These are phyloP conservation scores for Unio pictorum DNA, from an alignment of 2,888 invertebrate genomes.

Conservation along the genomic window DNA sequence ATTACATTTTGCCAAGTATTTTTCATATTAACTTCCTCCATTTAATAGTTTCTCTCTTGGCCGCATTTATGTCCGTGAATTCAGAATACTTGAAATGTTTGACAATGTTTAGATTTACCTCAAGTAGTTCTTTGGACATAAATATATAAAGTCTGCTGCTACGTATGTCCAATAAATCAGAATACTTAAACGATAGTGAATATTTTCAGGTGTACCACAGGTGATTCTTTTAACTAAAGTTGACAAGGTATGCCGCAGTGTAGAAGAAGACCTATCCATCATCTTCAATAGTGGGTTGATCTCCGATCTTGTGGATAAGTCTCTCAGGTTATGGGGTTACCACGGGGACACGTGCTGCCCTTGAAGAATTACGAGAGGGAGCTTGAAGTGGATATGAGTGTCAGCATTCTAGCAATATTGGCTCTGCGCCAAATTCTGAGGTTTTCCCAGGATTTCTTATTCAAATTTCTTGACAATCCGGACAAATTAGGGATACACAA, in stretches of 20 bases:
- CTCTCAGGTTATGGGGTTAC: constrained; percentile 25
- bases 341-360: constrained; percentile 28
- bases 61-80: no score
- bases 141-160: no score
- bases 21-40: no score
- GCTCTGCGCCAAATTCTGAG: constrained; percentile 26
- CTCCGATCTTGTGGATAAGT: constrained; percentile 18
- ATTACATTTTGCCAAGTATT: no score
- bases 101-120: no score
- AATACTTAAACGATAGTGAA: no score
- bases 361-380: constrained; percentile 42
- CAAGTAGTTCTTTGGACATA: no score
- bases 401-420: constrained; percentile 25
- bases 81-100: no score
- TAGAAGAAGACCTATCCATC: constrained; percentile 16
- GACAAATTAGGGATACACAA: neutral
- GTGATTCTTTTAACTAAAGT: constrained; percentile 36
- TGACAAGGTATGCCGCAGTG: constrained; percentile 27
- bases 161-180: no score
- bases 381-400: constrained; percentile 13
- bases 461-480: constrained; percentile 11
- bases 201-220: constrained; percentile 18
- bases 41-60: no score
- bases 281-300: constrained; percentile 18
- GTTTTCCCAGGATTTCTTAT: constrained; percentile 26